Base-by-base conservation (phyloP, 1,140 invertebrate genomes). In the Drosophila navojoa region DNA sequence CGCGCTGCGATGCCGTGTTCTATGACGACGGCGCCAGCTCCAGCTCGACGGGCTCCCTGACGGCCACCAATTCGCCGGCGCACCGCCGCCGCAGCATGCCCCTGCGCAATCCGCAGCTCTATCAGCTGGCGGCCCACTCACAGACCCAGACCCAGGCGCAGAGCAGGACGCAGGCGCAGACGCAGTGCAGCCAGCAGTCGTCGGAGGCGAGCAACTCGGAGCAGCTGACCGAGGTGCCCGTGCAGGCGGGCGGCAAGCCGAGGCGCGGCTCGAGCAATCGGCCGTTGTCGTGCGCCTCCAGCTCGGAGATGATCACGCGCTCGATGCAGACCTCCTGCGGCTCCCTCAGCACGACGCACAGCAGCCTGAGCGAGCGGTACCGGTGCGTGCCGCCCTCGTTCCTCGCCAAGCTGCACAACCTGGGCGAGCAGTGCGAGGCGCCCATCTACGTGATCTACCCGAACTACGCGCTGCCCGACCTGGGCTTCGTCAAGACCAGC, bases 401-500 rank as follows among this genome's bases (percentile, higher is more conserved):
- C 79, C 90, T 95, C 53, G 93, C 93, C 72, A 95, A 95, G 91
- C 85, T 95, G 22, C 95, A 95, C 90, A 92, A 92, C 49, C 55
- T 92, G 75, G 94, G 94, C 13, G 93, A 94, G 76, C 93, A 93
- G 76, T 92, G 95, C 13, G 94, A 95, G 80, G 94, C 94, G 63
- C 96, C 96, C 4, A 96, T 98, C 11, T 98, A 97, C 90, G 96
- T 98, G 47, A 95, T 97, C 70, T 98, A 98, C 93, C 97, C 97
- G 13, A 98, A 97, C 92, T 98, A 98, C 85, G 96, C 97, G 1
- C 92, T 98, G 45, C 97, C 97, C 10, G 96, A 98, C 92, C 93
- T 98, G 54, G 96, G 95, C 59, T 98, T 98, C 92, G 94, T 98
- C 15, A 93, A 94, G 35, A 94, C 94, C 75, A 93, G 94, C 50